Conservation (phyloP, 2,797 vertebrate genomes). For the Ibycter americanus region DNA sequence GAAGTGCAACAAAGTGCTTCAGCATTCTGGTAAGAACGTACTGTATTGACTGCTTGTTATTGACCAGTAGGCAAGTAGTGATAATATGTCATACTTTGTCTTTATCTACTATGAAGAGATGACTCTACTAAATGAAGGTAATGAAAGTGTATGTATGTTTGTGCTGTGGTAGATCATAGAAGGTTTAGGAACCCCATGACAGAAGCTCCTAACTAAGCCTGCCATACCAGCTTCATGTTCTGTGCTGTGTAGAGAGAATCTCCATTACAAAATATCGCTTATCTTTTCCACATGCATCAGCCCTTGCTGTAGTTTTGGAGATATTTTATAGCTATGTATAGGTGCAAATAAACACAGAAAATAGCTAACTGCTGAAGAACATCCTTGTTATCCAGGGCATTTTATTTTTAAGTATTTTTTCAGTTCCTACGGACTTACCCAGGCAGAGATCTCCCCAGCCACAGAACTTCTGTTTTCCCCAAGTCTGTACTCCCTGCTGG, state of each 20-base stretch:
- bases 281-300: not conserved
- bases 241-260: not conserved
- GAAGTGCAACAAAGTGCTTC: not conserved
- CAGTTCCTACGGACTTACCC: not conserved
- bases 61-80: not conserved
- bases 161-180: not conserved
- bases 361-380: not conserved
- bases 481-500: not conserved
- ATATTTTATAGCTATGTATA: not conserved
- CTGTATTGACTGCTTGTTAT: not conserved
- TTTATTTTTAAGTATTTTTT: not conserved
- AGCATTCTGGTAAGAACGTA: not conserved
- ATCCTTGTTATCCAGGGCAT: not conserved
- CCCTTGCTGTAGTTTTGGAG: not conserved
- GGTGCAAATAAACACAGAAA: not conserved
- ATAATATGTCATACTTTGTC: too few species aligned
- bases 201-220: not conserved
- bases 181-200: not conserved
- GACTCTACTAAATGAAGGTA: not conserved
- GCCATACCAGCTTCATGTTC: fast-evolving
- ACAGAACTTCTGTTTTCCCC: not conserved
- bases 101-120: not conserved
- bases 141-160: not conserved
- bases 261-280: not conserved
- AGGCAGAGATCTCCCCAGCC: not conserved